Percentiles rank a stretch among this genome's conserved stretches.
These are phyloP conservation scores for Limnephilus marmoratus DNA, from an alignment of 2,888 invertebrate species.

Conservation along the genomic window DNA sequence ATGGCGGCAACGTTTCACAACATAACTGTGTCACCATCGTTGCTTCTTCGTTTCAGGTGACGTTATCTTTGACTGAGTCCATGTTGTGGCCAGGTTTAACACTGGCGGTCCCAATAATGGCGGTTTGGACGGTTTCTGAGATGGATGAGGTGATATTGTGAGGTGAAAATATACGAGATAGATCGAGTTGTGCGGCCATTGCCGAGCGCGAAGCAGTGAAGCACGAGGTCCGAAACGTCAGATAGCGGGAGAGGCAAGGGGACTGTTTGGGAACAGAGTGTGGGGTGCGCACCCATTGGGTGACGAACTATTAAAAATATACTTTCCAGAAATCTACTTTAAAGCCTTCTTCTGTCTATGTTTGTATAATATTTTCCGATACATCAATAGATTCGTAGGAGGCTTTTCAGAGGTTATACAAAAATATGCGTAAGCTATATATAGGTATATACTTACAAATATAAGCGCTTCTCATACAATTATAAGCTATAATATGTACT, in stretches of 20 bases:
- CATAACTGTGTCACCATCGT: not conserved
- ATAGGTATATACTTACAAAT: too few relatives aligned
- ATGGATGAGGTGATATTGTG: not conserved
- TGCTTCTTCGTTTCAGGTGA: slow-evolving; percentile 45
- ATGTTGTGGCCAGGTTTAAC: slow-evolving; percentile 14
- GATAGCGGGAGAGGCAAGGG: slow-evolving; percentile 25
- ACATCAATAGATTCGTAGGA: too few relatives aligned
- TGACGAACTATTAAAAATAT: not conserved
- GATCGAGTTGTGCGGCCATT: slow-evolving; percentile 38
- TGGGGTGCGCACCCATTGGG: not conserved
- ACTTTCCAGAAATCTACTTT: too few relatives aligned
- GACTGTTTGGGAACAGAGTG: slow-evolving; percentile 27
- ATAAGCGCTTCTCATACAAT: too few relatives aligned
- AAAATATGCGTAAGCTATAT: too few relatives aligned
- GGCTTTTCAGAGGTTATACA: too few relatives aligned
- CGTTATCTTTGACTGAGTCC: slow-evolving; percentile 29
- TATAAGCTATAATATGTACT: too few relatives aligned
- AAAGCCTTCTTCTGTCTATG: too few relatives aligned
- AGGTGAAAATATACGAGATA: slow-evolving; percentile 22
- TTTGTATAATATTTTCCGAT: too few relatives aligned
- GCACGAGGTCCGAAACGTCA: slow-evolving; percentile 54
- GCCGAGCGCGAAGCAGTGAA: slow-evolving; percentile 32
- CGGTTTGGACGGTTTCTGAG: slow-evolving; percentile 16
- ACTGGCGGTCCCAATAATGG: not conserved
- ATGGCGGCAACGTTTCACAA: slow-evolving; percentile 51